phyloP scores from a whole-genome alignment of 2,113 vertebrate species.

The Tricholaema leucomelas region DNA sequence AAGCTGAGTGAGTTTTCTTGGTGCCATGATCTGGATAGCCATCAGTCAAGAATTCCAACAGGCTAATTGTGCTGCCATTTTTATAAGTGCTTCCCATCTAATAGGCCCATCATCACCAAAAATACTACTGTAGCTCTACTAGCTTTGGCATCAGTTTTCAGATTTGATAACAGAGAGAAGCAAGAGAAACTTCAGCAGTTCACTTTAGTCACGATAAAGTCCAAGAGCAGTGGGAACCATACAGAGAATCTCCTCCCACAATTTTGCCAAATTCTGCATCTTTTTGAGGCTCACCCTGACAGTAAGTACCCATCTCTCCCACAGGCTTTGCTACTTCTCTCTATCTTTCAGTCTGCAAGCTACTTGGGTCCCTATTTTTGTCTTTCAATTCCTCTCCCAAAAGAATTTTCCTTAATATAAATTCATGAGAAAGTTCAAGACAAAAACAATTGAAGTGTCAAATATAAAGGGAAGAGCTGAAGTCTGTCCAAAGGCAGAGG shows the following conservation, averaged over 20 bases:
- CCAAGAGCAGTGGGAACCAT: background rate
- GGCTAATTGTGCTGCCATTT: background rate
- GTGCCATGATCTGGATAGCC: background rate
- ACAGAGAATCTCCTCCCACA: background rate
- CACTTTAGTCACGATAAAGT: background rate
- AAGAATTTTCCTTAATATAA: conserved; percentile 28
- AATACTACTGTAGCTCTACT: background rate
- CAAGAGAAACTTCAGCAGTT: background rate
- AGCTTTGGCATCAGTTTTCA: background rate
- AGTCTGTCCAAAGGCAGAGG: conserved; percentile 26
- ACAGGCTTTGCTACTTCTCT: background rate
- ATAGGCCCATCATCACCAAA: background rate
- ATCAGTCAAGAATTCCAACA: background rate
- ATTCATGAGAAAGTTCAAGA: conserved; percentile 40
- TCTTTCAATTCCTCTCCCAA: conserved; percentile 21
- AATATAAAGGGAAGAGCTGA: background rate
- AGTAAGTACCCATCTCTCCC: background rate
- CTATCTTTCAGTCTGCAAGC: background rate
- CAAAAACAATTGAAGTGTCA: conserved; percentile 18
- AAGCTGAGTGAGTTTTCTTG: background rate
- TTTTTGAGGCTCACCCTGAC: background rate
- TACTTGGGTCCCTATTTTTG: background rate
- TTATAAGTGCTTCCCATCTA: background rate
- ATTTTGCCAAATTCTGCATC: background rate
- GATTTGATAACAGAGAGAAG: background rate